Evolutionary conservation across 2,888 invertebrate genomes (phyloP), one percentile per base, ranked within the genome.

Genomic region (Drosophila limbata): DNA sequence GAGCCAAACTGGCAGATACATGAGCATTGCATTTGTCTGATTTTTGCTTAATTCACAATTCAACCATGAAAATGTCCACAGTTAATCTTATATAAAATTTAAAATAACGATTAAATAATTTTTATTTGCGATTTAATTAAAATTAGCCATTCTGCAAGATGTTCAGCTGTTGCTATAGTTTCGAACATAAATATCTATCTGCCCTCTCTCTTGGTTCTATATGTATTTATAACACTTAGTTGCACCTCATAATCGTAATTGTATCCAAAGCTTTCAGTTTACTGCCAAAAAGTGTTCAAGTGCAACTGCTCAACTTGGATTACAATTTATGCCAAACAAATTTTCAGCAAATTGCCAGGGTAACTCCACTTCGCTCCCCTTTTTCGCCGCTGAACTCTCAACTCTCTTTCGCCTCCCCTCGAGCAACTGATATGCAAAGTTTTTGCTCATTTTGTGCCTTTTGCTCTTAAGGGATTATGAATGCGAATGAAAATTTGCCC

Each of bases 271-370:
- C 55, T 66, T 65, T 61, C 62, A 68, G 62, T 77, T 77, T 77
- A 52, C 60, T 72, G 72, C 55, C 73, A 39, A 57, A 69, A 78
- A 84, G 75, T 85, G 81, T 83, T 83, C 63, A 69, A 85, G 57
- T 85, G 69, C 77, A 85, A 85, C 65, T 81, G 83, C 80, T 80
- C 73, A 83, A 85, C 84, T 81, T 80, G 73, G 69, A 79, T 85
- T 73, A 85, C 80, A 83, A 62, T 68, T 81, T 78, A 62, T 76
- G 76, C 79, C 76, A 76, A 76, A 69, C 74, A 73, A 73, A 73
- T 76, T 76, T 73, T 40, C 57, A 69, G 19, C 76, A 78, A 76
- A 76, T 76, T 76, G 76, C 74, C 64, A 45, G 55, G 44, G 57
- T 55, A 19, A 10, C 52, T 11, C 59, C 52, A 8, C 59, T 10